Percentiles rank a stretch among this genome's conserved stretches.
Conservation (phyloP, 2,888 invertebrate species). For the Aelia acuminata region DNA sequence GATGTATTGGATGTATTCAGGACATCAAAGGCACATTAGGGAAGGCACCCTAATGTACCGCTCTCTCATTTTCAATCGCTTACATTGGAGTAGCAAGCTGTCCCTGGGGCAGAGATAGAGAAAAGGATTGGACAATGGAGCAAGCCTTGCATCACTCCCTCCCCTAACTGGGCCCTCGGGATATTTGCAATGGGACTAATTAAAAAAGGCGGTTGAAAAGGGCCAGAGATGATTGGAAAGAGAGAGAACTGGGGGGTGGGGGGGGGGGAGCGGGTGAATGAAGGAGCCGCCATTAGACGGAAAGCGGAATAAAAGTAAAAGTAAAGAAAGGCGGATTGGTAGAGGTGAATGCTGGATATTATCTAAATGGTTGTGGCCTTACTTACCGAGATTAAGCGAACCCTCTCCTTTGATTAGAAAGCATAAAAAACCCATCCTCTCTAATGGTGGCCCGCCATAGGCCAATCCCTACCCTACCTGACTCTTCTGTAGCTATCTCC, state of each 20-base stretch:
- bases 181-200: conserved; percentile 58
- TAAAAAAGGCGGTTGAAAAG: conserved; percentile 58
- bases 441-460: conserved; percentile 34
- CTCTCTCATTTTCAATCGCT: conserved; percentile 19
- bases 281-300: conserved; percentile 54
- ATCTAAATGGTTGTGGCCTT: conserved; percentile 61
- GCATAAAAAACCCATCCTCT: conserved; percentile 55
- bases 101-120: conserved; percentile 28
- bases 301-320: conserved; percentile 58
- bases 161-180: conserved; percentile 33
- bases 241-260: conserved; percentile 9
- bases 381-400: conserved; percentile 60
- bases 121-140: conserved; percentile 41
- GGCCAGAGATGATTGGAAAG: conserved; percentile 52
- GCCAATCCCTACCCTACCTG: neutral
- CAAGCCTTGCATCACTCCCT: conserved; percentile 46
- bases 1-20: neutral
- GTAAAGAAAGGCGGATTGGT: conserved; percentile 53
- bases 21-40: neutral
- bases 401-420: conserved; percentile 58
- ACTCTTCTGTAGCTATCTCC: neutral
- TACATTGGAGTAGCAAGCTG: conserved; percentile 25
- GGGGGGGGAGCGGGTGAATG: conserved; percentile 52
- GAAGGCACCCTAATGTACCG: neutral
- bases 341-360: conserved; percentile 57